phyloP scores from a whole-genome alignment of 92 coral and sea anemone species.

The Phenganax subtilis region DNA sequence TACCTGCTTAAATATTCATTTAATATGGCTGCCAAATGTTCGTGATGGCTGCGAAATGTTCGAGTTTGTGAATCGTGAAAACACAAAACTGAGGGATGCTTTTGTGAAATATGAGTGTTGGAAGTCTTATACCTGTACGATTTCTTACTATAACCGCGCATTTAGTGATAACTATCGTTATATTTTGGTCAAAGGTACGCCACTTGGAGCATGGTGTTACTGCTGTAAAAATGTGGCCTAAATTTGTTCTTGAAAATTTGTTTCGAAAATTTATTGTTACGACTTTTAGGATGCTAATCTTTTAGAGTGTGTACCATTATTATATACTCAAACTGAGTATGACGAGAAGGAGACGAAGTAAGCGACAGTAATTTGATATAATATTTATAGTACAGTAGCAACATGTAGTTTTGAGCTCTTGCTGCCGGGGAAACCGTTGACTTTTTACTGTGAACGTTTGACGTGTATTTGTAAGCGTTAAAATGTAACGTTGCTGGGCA shows the following conservation, averaged over 20 bases:
- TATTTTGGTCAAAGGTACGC: constrained; percentile 89
- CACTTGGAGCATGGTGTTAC: neutral
- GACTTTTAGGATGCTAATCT: constrained; percentile 71
- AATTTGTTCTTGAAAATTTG: neutral
- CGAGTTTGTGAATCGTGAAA: neutral
- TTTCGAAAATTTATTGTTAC: neutral
- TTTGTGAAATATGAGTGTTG: constrained; percentile 44
- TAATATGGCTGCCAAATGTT: too few relatives aligned
- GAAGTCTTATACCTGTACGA: constrained; percentile 83
- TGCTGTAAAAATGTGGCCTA: neutral
- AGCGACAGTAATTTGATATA: constrained; percentile 16
- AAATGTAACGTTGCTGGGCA: too few relatives aligned
- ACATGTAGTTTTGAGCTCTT: neutral
- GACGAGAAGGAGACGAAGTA: constrained; percentile 80
- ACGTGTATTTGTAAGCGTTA: too few relatives aligned
- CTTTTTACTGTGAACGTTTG: too few relatives aligned
- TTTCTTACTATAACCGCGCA: constrained; percentile 85
- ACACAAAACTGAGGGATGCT: neutral
- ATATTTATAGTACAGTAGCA: neutral
- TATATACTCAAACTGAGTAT: constrained; percentile 77
- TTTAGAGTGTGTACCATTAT: constrained; percentile 79
- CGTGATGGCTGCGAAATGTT: too few relatives aligned
- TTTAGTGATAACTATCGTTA: constrained; percentile 79
- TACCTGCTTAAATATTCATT: too few relatives aligned
- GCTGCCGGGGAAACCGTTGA: too few relatives aligned